Evolutionary conservation across 2,797 vertebrate species (phyloP).

Genomic region (Prunella strophiata): DNA sequence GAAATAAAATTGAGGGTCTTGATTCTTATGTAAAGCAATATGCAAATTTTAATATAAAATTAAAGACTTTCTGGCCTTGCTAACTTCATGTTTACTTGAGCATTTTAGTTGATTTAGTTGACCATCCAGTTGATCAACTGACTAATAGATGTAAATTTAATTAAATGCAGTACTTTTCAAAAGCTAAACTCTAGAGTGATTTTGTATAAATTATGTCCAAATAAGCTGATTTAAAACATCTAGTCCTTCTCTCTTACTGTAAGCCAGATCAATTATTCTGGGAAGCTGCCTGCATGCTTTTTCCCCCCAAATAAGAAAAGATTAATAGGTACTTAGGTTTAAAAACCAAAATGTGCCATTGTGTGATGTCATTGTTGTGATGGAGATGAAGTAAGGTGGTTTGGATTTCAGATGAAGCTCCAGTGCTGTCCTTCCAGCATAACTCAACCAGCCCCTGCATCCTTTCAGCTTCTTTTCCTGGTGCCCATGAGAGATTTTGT

Average conservation of each 20-base stretch:
- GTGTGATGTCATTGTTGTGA: background rate
- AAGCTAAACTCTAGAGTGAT: background rate
- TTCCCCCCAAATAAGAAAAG: background rate
- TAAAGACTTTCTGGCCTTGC: background rate
- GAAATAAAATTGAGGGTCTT: background rate
- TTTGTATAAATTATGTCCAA: constrained; percentile 41
- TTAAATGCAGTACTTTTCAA: constrained; percentile 18
- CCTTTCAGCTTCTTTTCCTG: background rate
- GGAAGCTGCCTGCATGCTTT: background rate
- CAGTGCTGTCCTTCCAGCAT: background rate
- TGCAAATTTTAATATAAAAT: constrained; percentile 28
- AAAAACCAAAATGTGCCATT: background rate
- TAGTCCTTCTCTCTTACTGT: constrained; percentile 9
- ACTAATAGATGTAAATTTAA: constrained; percentile 42
- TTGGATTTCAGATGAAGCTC: background rate
- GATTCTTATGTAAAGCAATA: background rate
- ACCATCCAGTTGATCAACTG: constrained; percentile 42
- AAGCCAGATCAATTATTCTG: constrained; percentile 49
- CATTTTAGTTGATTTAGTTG: constrained; percentile 57
- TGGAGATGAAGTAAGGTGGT: background rate
- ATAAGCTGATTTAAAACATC: constrained; percentile 47
- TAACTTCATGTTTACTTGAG: background rate
- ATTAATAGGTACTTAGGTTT: constrained; percentile 37
- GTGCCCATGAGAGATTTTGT: background rate
- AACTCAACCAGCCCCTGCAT: background rate